These are phyloP conservation scores for Belgica antarctica DNA, from an alignment of 2,888 invertebrate genomes.

Conservation along the genomic window DNA sequence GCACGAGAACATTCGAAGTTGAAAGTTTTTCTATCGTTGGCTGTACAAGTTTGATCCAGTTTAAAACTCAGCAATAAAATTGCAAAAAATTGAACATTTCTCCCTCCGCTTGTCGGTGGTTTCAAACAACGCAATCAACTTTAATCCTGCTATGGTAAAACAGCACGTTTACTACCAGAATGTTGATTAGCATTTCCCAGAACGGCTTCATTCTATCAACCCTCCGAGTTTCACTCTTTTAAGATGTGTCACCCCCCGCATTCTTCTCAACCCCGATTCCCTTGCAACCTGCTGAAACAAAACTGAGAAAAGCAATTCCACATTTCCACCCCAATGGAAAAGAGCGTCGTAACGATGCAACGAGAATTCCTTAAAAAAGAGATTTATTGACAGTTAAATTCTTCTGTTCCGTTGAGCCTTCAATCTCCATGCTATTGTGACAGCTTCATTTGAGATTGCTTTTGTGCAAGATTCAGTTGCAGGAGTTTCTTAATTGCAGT, in stretches of 20 bases:
- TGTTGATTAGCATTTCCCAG: constrained; percentile 25
- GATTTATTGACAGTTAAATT: constrained; percentile 40
- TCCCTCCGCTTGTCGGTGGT: neutral
- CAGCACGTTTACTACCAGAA: constrained; percentile 3
- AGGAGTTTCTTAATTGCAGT: too few relatives aligned
- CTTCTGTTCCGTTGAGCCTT: too few relatives aligned
- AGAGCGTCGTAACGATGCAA: neutral
- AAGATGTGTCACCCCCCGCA: constrained; percentile 18
- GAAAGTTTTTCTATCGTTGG: too few relatives aligned
- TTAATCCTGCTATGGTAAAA: neutral
- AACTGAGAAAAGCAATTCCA: constrained; percentile 19
- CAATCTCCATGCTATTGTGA: too few relatives aligned
- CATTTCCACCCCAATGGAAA: neutral
- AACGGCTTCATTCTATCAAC: neutral
- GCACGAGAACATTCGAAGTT: too few relatives aligned
- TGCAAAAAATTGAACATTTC: too few relatives aligned
- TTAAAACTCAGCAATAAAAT: too few relatives aligned
- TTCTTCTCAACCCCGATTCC: constrained; percentile 12
- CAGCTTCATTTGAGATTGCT: too few relatives aligned
- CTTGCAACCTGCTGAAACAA: neutral
- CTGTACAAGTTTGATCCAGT: too few relatives aligned
- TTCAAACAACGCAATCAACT: constrained; percentile 1
- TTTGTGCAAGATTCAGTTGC: too few relatives aligned
- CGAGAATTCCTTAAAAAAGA: neutral
- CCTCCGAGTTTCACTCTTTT: neutral